phyloP scores from a whole-genome alignment of 2,888 invertebrate genomes.

The Drosophila emarginata region DNA sequence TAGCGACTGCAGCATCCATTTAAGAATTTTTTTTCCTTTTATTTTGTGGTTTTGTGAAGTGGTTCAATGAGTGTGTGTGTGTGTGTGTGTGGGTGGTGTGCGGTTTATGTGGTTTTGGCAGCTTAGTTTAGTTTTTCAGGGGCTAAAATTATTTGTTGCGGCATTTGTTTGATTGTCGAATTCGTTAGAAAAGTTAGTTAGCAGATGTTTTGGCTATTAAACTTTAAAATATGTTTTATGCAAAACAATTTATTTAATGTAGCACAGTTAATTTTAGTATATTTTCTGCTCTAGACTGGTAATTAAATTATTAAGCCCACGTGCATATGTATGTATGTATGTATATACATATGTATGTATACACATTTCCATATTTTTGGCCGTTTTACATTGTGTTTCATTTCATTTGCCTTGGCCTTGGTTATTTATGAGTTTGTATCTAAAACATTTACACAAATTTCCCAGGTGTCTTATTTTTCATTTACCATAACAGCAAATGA shows the following conservation, averaged over 20 bases:
- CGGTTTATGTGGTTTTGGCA: background rate
- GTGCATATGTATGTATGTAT: background rate
- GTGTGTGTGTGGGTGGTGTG: background rate
- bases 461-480: conserved; percentile 66
- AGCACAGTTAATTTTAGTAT: background rate
- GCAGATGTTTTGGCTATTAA: background rate
- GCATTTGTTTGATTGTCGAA: conserved; percentile 6
- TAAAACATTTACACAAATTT: conserved; percentile 62
- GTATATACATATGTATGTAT: too few species aligned
- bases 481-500: conserved; percentile 11
- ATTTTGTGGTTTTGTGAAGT: background rate
- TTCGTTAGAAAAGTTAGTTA: conserved; percentile 5
- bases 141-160: conserved; percentile 2
- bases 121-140: conserved; percentile 1
- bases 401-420: conserved; percentile 14
- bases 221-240: background rate
- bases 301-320: conserved; percentile 2
- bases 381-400: background rate
- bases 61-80: background rate
- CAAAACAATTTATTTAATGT: background rate
- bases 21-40: conserved; percentile 18
- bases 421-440: conserved; percentile 59
- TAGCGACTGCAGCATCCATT: conserved; percentile 31
- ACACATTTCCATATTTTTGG: background rate
- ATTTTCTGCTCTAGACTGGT: background rate